These are phyloP conservation scores for Eupithecia dodoneata DNA, from an alignment of 2,888 invertebrate species.

Conservation along the genomic window DNA sequence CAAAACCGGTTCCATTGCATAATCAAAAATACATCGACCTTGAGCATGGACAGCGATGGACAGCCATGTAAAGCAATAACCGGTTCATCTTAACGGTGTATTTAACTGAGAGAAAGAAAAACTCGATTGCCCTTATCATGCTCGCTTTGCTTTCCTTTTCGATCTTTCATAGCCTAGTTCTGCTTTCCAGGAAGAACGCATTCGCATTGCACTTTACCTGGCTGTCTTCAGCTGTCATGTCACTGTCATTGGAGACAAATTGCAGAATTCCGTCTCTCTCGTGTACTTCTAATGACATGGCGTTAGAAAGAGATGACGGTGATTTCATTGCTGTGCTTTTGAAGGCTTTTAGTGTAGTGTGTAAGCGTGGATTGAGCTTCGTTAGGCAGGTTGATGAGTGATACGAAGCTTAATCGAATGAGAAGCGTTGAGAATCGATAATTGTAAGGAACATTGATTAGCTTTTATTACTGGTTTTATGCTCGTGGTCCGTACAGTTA, in stretches of 20 bases:
- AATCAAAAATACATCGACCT: slow-evolving; percentile 49
- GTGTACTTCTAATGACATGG: not conserved
- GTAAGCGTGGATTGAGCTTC: slow-evolving; percentile 18
- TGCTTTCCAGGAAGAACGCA: slow-evolving; percentile 34
- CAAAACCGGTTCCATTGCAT: slow-evolving; percentile 43
- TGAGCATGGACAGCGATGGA: slow-evolving; percentile 37
- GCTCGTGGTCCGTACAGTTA: not conserved
- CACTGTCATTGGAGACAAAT: slow-evolving; percentile 16
- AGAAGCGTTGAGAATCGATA: slow-evolving; percentile 38
- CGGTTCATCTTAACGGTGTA: slow-evolving; percentile 29
- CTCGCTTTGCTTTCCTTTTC: slow-evolving; percentile 43
- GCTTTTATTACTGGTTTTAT: not conserved
- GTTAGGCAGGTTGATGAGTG: slow-evolving; percentile 19
- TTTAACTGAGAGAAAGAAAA: slow-evolving; percentile 31
- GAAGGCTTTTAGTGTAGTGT: slow-evolving; percentile 9
- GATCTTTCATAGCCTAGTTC: slow-evolving; percentile 37
- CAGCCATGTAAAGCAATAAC: slow-evolving; percentile 31
- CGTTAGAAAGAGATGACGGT: slow-evolving; percentile 17
- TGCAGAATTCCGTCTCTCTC: slow-evolving; percentile 14
- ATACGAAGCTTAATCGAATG: slow-evolving; percentile 26
- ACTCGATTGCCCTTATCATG: slow-evolving; percentile 32
- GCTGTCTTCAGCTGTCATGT: slow-evolving; percentile 1
- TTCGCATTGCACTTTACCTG: slow-evolving; percentile 13
- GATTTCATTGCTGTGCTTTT: not conserved
- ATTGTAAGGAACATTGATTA: slow-evolving; percentile 25